Evolutionary conservation across 1,140 invertebrate genomes (phyloP).

Genomic region (Drosophila ercepeae): DNA sequence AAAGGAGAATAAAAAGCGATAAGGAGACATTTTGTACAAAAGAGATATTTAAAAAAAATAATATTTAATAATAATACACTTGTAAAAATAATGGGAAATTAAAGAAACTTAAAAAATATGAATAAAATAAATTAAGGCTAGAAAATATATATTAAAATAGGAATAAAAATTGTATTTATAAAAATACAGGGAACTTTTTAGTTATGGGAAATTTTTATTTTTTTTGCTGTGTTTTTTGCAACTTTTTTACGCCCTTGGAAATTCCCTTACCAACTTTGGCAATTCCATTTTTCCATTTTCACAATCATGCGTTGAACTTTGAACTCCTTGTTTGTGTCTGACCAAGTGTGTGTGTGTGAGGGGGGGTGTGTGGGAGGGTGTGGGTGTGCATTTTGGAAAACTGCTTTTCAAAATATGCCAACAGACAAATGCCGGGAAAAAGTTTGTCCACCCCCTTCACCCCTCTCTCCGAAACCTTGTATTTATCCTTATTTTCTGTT

Average conservation of each 20-base stretch:
- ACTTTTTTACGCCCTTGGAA: constrained; percentile 50
- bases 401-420: constrained; percentile 74
- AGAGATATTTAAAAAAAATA: constrained; percentile 10
- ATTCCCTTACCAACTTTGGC: constrained; percentile 60
- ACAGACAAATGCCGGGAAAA: constrained; percentile 62
- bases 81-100: neutral
- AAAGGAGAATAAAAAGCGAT: constrained; percentile 26
- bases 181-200: too few species aligned
- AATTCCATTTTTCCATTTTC: constrained; percentile 80
- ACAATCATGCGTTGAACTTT: constrained; percentile 80
- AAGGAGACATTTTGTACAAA: constrained; percentile 9
- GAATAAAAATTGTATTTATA: too few species aligned
- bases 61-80: constrained; percentile 1
- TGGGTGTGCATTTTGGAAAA: constrained; percentile 67
- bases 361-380: constrained; percentile 8
- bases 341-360: constrained; percentile 7
- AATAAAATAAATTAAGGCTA: constrained; percentile 3
- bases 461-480: neutral
- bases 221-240: constrained; percentile 8
- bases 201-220: constrained; percentile 10
- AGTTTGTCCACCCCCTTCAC: constrained; percentile 50
- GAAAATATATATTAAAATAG: constrained; percentile 10
- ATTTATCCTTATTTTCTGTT: constrained; percentile 37
- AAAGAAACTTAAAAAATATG: neutral
- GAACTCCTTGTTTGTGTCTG: constrained; percentile 56